phyloP scores from a whole-genome alignment of 2,888 invertebrate species.

The Ectemnius continuus region DNA sequence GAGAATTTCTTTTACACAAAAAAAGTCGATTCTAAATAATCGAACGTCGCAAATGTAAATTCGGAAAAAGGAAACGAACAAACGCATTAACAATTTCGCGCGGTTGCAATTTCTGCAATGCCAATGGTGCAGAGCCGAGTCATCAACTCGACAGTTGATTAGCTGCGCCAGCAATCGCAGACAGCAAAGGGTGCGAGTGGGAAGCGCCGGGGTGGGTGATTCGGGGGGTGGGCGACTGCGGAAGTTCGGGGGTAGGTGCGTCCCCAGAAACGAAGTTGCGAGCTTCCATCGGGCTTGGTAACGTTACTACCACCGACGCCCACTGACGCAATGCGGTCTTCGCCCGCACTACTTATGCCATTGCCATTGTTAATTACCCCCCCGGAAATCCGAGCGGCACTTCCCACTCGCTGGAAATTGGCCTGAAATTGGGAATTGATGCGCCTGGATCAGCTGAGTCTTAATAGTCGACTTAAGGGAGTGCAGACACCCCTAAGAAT shows the following conservation, averaged over 20 bases:
- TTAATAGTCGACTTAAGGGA: too few relatives aligned
- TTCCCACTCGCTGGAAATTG: too few relatives aligned
- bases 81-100: too few relatives aligned
- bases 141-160: slow-evolving; percentile 66
- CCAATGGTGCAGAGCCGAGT: slow-evolving; percentile 11
- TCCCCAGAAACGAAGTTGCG: slow-evolving; percentile 48
- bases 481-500: too few relatives aligned
- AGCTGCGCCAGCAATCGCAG: slow-evolving; percentile 35
- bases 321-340: slow-evolving; percentile 55
- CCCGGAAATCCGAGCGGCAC: too few relatives aligned
- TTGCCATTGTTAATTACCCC: slow-evolving; percentile 44
- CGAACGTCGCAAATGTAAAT: too few relatives aligned
- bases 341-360: slow-evolving; percentile 33
- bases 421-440: too few relatives aligned
- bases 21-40: too few relatives aligned
- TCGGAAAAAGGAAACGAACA: too few relatives aligned
- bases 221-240: slow-evolving; percentile 7
- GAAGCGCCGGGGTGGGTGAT: slow-evolving; percentile 1
- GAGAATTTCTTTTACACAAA: too few relatives aligned
- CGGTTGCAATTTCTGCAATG: not conserved
- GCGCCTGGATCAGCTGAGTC: too few relatives aligned
- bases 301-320: not conserved
- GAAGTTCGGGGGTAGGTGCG: slow-evolving; percentile 21
- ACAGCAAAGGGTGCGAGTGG: not conserved
- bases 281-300: slow-evolving; percentile 25